Evolutionary conservation across 2,113 vertebrate genomes (phyloP).

Genomic region (Tachysurus fulvidraco): DNA sequence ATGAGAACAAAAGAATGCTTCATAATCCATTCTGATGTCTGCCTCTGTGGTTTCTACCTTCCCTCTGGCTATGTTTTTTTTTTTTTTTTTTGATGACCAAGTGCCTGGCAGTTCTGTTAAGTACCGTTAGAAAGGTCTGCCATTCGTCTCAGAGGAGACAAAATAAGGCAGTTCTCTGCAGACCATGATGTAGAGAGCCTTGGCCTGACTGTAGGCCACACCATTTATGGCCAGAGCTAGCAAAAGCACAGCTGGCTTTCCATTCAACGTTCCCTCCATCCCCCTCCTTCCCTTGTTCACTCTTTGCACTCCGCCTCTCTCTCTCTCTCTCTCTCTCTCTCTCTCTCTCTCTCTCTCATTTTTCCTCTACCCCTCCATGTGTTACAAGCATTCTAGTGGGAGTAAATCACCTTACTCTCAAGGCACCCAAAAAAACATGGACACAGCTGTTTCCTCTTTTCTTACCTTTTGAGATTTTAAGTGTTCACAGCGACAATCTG

Average conservation of each 20-base stretch:
- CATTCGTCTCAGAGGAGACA: slow-evolving; percentile 50
- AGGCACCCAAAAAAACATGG: slow-evolving; percentile 58
- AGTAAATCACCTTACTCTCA: slow-evolving; percentile 64
- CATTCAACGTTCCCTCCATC: slow-evolving; percentile 37
- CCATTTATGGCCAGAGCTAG: slow-evolving; percentile 59
- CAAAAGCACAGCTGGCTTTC: slow-evolving; percentile 69
- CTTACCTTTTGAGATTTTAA: slow-evolving; percentile 27
- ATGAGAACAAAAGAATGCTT: slow-evolving; percentile 45
- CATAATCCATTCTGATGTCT: slow-evolving; percentile 44
- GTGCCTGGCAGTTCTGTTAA: slow-evolving; percentile 48
- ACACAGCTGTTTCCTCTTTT: slow-evolving; percentile 70
- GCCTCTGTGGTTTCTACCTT: slow-evolving; percentile 35
- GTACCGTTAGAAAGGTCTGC: slow-evolving; percentile 43
- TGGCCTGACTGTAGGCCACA: slow-evolving; percentile 54
- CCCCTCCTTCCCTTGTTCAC: slow-evolving; percentile 26
- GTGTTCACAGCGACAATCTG: slow-evolving; percentile 3
- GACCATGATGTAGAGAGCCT: slow-evolving; percentile 46
- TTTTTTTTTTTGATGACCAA: slow-evolving; percentile 55
- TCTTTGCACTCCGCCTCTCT: slow-evolving; percentile 16
- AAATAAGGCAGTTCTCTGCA: slow-evolving; percentile 51
- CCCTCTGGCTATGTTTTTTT: slow-evolving; percentile 48
- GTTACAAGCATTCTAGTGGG: slow-evolving; percentile 46
- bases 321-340: background rate
- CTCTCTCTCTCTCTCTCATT: background rate
- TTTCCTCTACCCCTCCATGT: slow-evolving; percentile 19